phyloP scores from a whole-genome alignment of 2,797 vertebrate species.

The Lophius americanus region DNA sequence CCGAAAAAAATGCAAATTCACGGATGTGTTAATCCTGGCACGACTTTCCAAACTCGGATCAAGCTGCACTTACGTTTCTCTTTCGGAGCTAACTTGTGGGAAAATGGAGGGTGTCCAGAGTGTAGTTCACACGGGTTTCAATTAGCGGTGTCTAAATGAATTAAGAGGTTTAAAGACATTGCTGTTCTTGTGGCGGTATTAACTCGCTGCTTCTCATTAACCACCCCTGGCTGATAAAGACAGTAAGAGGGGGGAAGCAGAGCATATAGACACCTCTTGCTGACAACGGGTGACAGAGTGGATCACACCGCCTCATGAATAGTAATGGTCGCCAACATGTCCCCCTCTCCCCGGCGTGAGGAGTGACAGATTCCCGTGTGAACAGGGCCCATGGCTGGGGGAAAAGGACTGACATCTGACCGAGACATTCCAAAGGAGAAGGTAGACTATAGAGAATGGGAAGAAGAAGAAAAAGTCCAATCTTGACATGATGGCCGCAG shows the following conservation, averaged over 20 bases:
- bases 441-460: conserved; percentile 32
- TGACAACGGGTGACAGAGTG: conserved; percentile 80
- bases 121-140: conserved; percentile 75
- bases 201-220: conserved; percentile 83
- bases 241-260: conserved; percentile 64
- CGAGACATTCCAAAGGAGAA: conserved; percentile 69
- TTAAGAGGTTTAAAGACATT: conserved; percentile 79
- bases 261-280: conserved; percentile 75
- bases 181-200: conserved; percentile 79
- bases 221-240: conserved; percentile 81
- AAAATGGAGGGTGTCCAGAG: conserved; percentile 73
- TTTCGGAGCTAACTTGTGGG: conserved; percentile 33
- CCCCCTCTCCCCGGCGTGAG: conserved; percentile 67
- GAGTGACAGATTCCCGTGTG: conserved; percentile 78
- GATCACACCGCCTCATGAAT: conserved; percentile 81
- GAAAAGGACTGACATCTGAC: conserved; percentile 73
- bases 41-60: conserved; percentile 46
- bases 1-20: conserved; percentile 34
- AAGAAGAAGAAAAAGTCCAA: conserved; percentile 42
- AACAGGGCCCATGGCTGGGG: conserved; percentile 75
- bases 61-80: conserved; percentile 26
- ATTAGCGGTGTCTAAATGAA: conserved; percentile 80
- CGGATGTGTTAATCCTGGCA: conserved; percentile 57
- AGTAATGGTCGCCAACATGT: conserved; percentile 79
- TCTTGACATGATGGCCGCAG: conserved; percentile 73